A percentile compares a stretch with the other conserved stretches of the same genome.
Evolutionary conservation across 2,888 invertebrate genomes (phyloP).

Genomic region (Chydorus sphaericus): DNA sequence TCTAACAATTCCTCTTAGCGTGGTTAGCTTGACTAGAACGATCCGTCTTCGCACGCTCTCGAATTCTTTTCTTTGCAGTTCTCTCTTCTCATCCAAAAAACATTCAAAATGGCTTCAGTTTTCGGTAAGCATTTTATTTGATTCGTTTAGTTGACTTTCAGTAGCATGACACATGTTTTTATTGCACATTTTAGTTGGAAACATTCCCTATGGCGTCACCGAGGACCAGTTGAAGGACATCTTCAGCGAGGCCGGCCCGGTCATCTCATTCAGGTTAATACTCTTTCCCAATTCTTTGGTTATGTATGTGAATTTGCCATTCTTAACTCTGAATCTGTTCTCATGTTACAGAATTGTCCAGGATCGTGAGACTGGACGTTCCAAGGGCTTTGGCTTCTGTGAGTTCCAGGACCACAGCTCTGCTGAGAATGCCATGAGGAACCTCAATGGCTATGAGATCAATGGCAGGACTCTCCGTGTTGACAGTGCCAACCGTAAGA

Average conservation of each 20-base stretch:
- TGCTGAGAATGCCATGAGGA: conserved; percentile 3
- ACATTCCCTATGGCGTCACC: conserved; percentile 5
- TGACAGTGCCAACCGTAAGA: conserved; percentile 1
- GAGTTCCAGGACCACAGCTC: background rate
- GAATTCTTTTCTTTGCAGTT: background rate
- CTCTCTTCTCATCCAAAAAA: background rate
- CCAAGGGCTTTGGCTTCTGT: conserved; percentile 5
- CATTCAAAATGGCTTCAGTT: conserved; percentile 2
- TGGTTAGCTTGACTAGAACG: too few species aligned
- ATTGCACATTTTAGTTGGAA: conserved; percentile 4
- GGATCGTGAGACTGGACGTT: conserved; percentile 2
- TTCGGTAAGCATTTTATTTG: background rate
- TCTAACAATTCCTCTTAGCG: too few species aligned
- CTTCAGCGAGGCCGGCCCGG: conserved; percentile 4
- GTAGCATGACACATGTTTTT: background rate
- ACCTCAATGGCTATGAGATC: conserved; percentile 4
- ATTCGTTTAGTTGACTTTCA: background rate
- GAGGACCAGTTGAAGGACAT: conserved; percentile 2
- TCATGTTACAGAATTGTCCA: background rate
- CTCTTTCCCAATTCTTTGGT: too few species aligned
- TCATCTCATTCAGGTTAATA: background rate
- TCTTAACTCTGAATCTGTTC: too few species aligned
- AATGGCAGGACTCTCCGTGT: conserved; percentile 4
- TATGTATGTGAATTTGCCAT: too few species aligned
- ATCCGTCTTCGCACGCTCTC: background rate